Evolutionary conservation across 2,888 invertebrate genomes (phyloP).

Genomic region (Agonopterix alstromeriana): DNA sequence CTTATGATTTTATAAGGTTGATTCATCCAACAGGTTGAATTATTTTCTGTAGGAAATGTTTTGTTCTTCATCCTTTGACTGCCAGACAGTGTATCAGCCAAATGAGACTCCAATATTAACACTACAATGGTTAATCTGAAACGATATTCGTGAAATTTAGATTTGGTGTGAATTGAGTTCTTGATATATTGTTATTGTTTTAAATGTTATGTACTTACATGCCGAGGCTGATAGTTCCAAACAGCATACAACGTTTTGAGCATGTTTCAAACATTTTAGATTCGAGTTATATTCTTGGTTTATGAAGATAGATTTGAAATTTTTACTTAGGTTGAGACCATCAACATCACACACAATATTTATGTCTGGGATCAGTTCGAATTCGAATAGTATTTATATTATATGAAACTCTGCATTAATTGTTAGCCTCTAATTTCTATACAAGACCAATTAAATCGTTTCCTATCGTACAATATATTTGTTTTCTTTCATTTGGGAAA

Average conservation of each 20-base stretch:
- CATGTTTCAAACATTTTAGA: conserved; percentile 87
- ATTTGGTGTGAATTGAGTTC: not conserved
- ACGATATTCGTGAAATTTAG: conserved; percentile 14
- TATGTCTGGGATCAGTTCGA: no score
- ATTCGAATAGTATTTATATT: no score
- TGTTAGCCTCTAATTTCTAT: no score
- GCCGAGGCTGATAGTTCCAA: conserved; percentile 85
- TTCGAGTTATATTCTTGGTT: no score
- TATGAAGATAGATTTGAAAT: no score
- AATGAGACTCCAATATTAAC: conserved; percentile 86
- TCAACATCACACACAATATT: no score
- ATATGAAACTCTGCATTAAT: no score
- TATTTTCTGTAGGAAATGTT: conserved; percentile 84
- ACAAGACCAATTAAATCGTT: no score
- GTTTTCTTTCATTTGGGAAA: no score
- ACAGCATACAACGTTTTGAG: conserved; percentile 88
- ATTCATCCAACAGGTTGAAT: conserved; percentile 85
- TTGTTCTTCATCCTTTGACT: conserved; percentile 78
- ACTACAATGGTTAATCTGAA: conserved; percentile 87
- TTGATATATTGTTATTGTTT: not conserved
- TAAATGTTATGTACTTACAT: conserved; percentile 73
- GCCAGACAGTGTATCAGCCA: conserved; percentile 70
- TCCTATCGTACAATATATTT: no score
- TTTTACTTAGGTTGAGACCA: no score
- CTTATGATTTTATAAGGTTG: conserved; percentile 83